Conservation (phyloP, 2,888 invertebrate species). For the Andrena fulva region DNA sequence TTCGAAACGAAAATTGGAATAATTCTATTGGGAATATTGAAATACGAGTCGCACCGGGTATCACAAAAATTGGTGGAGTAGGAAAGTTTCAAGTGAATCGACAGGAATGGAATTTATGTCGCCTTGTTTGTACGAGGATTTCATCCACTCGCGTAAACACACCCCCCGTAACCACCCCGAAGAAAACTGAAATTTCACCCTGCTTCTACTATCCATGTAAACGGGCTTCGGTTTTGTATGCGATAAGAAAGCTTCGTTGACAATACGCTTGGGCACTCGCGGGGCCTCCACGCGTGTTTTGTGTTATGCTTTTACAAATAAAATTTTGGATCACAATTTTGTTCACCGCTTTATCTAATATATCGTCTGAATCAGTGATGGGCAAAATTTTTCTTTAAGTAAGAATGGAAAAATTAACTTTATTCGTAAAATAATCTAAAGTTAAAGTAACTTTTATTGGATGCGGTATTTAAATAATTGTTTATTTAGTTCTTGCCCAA, state of each 20-base stretch:
- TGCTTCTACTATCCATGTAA: constrained; percentile 69
- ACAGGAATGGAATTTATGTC: constrained; percentile 42
- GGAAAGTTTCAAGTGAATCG: not conserved
- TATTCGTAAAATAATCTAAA: no score
- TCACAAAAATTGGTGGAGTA: not conserved
- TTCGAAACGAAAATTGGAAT: not conserved
- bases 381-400: no score
- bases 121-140: constrained; percentile 47
- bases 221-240: constrained; percentile 75
- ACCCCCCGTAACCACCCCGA: constrained; percentile 49
- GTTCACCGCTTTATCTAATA: not conserved
- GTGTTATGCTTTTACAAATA: constrained; percentile 71
- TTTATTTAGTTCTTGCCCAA: no score
- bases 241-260: constrained; percentile 73
- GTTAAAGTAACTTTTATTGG: no score
- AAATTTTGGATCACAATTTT: not conserved
- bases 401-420: no score
- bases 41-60: not conserved
- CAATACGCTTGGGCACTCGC: constrained; percentile 73
- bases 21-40: not conserved
- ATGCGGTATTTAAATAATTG: no score
- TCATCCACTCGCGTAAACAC: constrained; percentile 63
- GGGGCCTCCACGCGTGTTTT: constrained; percentile 71
- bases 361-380: no score
- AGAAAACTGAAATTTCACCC: constrained; percentile 69